Evolutionary conservation across 2,888 invertebrate genomes (phyloP), one percentile per base, ranked within the genome.

Genomic region (Hipparchia semele): DNA sequence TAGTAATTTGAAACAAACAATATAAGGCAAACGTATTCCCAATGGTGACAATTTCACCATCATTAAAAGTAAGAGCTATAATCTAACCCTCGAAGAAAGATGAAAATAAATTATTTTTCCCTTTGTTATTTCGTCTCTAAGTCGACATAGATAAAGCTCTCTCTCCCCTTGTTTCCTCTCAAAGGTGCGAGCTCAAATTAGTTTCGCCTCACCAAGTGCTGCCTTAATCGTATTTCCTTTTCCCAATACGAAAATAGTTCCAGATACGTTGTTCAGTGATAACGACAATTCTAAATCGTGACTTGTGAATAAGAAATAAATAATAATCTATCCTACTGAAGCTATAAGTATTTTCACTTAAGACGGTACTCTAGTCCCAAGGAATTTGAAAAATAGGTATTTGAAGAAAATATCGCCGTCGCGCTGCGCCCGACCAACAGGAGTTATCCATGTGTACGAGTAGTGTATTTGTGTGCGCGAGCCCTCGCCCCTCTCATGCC

Each of bases 161-260:
- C 56, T 7, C 56, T 65, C 13, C 12, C 56, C 58, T 68, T 59
- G 68, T 68, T 59, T 68, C 13, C 5, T 67, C 56, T 67, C 68
- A 68, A 59, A 68, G 68, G 58, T 58, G 67, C 58, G 58, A 68
- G 60, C 39, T 10, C 49, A 59, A 68, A 68, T 68, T 68, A 68
- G 60, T 61, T 69, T 69, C 53, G 53, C 69, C 51, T 69, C 69
- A 53, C 60, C 61, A 51, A 69, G 61, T 60, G 39, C 51, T 9
- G 6, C 53, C 61, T 51, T 69, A 69, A 69, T 69, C 60, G 69
- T 51, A 9, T 69, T 69, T 53, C 69, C 51, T 53, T 69, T 69
- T 39, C 53, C 53, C 10, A 53, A 51, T 69, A 53, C 61, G 53
- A 61, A 61, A 49, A 68, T 68, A 59, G 58, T 23, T 59, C 7